Evolutionary conservation across 2,888 invertebrate genomes (phyloP).

Genomic region (Nymphalis urticae): DNA sequence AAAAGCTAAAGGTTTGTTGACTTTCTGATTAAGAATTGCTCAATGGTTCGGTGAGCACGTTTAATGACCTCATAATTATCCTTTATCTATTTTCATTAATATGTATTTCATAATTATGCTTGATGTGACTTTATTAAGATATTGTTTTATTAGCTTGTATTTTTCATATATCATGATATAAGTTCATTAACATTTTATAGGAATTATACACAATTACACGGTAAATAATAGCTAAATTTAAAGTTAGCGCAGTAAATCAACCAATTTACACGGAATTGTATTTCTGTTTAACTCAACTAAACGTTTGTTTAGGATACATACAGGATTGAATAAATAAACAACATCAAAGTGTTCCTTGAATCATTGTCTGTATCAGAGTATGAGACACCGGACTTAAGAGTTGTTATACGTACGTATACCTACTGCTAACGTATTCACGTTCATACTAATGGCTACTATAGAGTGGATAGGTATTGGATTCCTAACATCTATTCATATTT

Average conservation of each 20-base stretch:
- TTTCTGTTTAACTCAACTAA: not conserved
- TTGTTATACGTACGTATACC: too few relatives aligned
- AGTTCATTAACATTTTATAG: too few relatives aligned
- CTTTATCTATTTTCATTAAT: not conserved
- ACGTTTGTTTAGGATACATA: not conserved
- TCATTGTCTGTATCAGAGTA: not conserved
- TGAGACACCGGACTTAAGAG: too few relatives aligned
- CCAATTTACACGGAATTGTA: slow-evolving; percentile 1
- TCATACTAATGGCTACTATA: too few relatives aligned
- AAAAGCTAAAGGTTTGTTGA: not conserved
- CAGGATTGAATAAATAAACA: slow-evolving; percentile 11
- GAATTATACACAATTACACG: not conserved
- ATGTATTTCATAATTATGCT: too few relatives aligned
- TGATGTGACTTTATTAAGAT: too few relatives aligned
- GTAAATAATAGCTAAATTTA: not conserved
- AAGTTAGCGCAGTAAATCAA: slow-evolving; percentile 1
- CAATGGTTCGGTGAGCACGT: slow-evolving; percentile 1
- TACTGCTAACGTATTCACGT: too few relatives aligned
- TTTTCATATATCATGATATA: too few relatives aligned
- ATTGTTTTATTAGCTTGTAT: too few relatives aligned
- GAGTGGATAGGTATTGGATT: too few relatives aligned
- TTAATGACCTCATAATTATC: not conserved
- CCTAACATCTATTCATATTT: too few relatives aligned
- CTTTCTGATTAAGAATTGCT: slow-evolving; percentile 1
- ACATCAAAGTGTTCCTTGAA: slow-evolving; percentile 8